Percentiles rank a stretch among this genome's conserved stretches.
These are phyloP conservation scores for Rhabditophanes sp. DNA, from an alignment of 2,888 invertebrate species.

Conservation along the genomic window DNA sequence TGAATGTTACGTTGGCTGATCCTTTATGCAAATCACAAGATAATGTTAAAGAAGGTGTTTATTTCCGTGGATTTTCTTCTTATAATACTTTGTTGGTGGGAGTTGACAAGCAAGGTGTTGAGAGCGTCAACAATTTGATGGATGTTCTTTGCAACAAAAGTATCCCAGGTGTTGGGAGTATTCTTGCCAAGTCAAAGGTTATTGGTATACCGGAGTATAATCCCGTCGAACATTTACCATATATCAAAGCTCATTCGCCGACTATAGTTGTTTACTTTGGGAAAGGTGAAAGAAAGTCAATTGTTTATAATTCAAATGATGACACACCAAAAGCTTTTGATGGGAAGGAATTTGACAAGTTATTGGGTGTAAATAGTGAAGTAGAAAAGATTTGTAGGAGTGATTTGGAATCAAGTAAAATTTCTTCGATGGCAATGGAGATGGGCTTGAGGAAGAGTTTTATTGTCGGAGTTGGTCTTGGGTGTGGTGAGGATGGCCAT, in stretches of 20 bases:
- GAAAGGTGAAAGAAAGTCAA: conserved; percentile 11
- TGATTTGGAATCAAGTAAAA: background rate
- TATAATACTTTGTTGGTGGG: too few species aligned
- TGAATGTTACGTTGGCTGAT: too few species aligned
- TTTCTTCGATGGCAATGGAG: background rate
- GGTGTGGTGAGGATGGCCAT: background rate
- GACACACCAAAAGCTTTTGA: conserved; percentile 28
- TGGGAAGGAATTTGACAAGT: conserved; percentile 25
- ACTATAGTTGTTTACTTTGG: conserved; percentile 18
- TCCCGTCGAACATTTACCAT: conserved; percentile 9
- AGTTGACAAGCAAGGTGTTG: too few species aligned
- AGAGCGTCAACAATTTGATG: too few species aligned
- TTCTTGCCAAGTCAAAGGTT: too few species aligned
- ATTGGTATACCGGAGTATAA: conserved; percentile 11
- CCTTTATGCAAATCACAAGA: too few species aligned
- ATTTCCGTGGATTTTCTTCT: too few species aligned
- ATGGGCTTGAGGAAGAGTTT: conserved; percentile 6
- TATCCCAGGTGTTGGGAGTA: too few species aligned
- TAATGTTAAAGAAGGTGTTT: conserved; percentile 1
- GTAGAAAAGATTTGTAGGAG: conserved; percentile 2
- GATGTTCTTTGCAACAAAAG: too few species aligned
- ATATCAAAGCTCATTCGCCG: conserved; percentile 10
- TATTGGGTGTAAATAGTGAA: conserved; percentile 19
- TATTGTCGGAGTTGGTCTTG: background rate
- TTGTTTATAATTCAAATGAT: conserved; percentile 16